These are phyloP conservation scores for Melanotaenia parkinsoni DNA, from an alignment of 2,797 vertebrate species.

Conservation along the genomic window DNA sequence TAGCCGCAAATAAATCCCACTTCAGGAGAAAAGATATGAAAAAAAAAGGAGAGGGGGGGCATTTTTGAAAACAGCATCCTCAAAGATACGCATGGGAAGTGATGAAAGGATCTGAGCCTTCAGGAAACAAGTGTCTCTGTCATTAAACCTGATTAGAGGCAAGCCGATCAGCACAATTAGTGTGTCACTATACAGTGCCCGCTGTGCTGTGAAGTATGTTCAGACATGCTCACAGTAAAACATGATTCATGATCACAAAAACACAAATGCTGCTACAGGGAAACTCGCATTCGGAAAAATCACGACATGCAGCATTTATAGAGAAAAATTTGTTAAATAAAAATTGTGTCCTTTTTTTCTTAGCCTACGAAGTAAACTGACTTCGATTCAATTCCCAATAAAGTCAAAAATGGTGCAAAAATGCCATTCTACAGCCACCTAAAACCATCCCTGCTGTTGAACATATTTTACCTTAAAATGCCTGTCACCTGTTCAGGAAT, in stretches of 20 bases:
- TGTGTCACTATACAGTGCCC: constrained; percentile 34
- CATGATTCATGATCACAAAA: constrained; percentile 24
- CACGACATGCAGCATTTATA: constrained; percentile 11
- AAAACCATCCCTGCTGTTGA: too few relatives aligned
- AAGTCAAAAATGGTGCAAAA: neutral
- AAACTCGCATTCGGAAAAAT: neutral
- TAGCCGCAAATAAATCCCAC: constrained; percentile 20
- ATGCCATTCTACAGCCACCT: neutral
- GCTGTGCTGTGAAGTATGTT: constrained; percentile 18
- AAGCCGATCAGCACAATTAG: constrained; percentile 71
- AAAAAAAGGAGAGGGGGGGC: neutral
- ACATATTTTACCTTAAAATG: constrained; percentile 9
- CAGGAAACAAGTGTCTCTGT: constrained; percentile 57
- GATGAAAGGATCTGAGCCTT: constrained; percentile 62
- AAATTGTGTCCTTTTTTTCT: neutral
- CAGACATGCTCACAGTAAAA: constrained; percentile 16
- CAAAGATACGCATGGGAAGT: constrained; percentile 25
- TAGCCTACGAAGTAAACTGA: neutral
- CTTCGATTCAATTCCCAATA: neutral
- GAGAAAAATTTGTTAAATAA: neutral
- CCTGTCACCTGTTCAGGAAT: neutral
- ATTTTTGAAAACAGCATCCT: neutral
- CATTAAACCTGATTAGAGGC: constrained; percentile 73
- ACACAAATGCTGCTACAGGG: constrained; percentile 4
- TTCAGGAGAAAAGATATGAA: neutral